Conservation (phyloP, 92 coral and sea anemone species). For the Chrysogorgia sp. region DNA sequence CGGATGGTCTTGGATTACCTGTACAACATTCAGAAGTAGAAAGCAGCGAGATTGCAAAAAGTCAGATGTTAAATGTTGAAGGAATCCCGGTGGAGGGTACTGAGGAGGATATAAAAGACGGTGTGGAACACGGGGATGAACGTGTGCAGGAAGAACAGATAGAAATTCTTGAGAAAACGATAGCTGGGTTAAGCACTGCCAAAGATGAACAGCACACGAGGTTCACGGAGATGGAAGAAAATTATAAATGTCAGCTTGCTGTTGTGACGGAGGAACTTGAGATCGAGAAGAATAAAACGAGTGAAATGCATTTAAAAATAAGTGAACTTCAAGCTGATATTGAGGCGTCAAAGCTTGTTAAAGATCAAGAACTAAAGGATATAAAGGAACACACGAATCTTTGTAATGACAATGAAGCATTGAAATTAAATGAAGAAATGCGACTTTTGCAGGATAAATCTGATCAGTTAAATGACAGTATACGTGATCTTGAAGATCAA, state of each 20-base stretch:
- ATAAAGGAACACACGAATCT: conserved; percentile 9
- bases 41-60: conserved; percentile 51
- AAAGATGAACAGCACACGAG: conserved; percentile 5
- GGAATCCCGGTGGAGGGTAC: conserved; percentile 53
- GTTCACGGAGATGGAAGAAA: conserved; percentile 7
- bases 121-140: not conserved
- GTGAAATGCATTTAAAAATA: conserved; percentile 6
- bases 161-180: conserved; percentile 42
- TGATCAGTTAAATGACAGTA: conserved; percentile 24
- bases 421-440: conserved; percentile 37
- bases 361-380: conserved; percentile 19
- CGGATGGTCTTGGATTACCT: not conserved
- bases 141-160: conserved; percentile 62
- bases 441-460: not conserved
- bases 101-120: conserved; percentile 47
- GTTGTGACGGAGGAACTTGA: conserved; percentile 9
- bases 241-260: conserved; percentile 18
- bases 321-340: not conserved
- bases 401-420: not conserved
- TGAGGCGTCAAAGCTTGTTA: conserved; percentile 1
- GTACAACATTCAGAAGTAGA: not conserved
- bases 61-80: conserved; percentile 60
- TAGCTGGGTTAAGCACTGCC: conserved; percentile 31
- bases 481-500: conserved; percentile 57
- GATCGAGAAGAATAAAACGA: not conserved